Conservation (phyloP, 1,140 invertebrate species). For the Thaumatotibia leucotreta region DNA sequence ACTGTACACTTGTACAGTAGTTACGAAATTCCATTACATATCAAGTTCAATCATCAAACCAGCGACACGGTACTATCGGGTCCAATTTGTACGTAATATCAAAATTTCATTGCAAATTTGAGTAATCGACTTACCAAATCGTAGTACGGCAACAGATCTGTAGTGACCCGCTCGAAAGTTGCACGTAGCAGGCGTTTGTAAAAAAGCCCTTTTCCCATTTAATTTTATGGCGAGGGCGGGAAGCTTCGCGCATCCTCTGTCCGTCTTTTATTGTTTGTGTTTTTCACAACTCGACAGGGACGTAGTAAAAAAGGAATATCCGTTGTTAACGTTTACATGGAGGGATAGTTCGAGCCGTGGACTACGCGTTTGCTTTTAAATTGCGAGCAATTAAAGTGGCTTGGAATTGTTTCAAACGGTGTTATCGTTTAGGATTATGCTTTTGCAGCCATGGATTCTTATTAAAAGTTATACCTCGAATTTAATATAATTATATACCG, state of each 20-base stretch:
- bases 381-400: background rate
- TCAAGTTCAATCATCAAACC: too few species aligned
- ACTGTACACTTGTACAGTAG: too few species aligned
- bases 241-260: constrained; percentile 24
- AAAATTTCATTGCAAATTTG: too few species aligned
- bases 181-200: constrained; percentile 19
- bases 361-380: background rate
- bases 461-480: too few species aligned
- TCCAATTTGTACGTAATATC: too few species aligned
- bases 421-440: background rate
- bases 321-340: constrained; percentile 26
- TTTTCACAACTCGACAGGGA: constrained; percentile 23
- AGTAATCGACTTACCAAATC: too few species aligned
- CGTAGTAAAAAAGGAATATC: constrained; percentile 16
- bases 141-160: too few species aligned
- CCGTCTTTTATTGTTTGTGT: constrained; percentile 24
- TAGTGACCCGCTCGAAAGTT: constrained; percentile 40
- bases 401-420: background rate
- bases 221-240: constrained; percentile 38
- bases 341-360: background rate
- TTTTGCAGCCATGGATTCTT: background rate
- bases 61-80: too few species aligned
- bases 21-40: too few species aligned
- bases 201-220: constrained; percentile 32
- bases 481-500: too few species aligned